Evolutionary conservation across 2,797 vertebrate species (phyloP).

Genomic region (Toxotes lorentzi): DNA sequence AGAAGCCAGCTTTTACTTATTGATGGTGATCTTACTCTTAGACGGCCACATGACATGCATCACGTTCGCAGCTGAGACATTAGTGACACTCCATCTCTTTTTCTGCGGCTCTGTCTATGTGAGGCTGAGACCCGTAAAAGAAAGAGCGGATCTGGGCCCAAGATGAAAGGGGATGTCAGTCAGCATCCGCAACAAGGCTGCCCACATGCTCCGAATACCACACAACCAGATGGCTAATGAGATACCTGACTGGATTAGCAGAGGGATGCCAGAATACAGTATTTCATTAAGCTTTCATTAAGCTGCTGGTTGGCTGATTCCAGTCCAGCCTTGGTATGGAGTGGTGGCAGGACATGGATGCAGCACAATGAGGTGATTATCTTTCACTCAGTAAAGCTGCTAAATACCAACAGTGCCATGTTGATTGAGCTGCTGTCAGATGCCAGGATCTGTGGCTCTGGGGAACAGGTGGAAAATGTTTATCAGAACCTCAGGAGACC

Average conservation of each 20-base stretch:
- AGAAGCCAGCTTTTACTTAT: conserved; percentile 1
- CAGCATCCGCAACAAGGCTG: conserved; percentile 65
- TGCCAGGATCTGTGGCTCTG: conserved; percentile 61
- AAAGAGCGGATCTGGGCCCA: conserved; percentile 56
- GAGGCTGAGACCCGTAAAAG: conserved; percentile 57
- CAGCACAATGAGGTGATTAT: conserved; percentile 80
- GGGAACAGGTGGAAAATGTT: conserved; percentile 69
- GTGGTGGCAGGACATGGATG: conserved; percentile 48
- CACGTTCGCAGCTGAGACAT: conserved; percentile 30
- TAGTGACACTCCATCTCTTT: conserved; percentile 27
- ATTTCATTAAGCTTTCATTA: conserved; percentile 78
- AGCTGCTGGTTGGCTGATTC: conserved; percentile 44
- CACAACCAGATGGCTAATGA: conserved; percentile 66
- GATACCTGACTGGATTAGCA: conserved; percentile 73
- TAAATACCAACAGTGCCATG: conserved; percentile 70
- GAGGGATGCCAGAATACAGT: conserved; percentile 63
- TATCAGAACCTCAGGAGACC: conserved; percentile 41
- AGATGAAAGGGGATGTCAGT: conserved; percentile 83
- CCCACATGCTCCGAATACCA: conserved; percentile 79
- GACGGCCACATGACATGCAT: conserved; percentile 48
- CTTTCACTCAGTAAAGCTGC: conserved; percentile 62
- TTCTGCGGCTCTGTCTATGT: conserved; percentile 42
- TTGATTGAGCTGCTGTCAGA: conserved; percentile 76
- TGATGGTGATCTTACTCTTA: conserved; percentile 30
- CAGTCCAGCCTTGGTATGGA: conserved; percentile 36